These are phyloP conservation scores for Apamea crenata DNA, from an alignment of 2,888 invertebrate genomes.

Conservation along the genomic window DNA sequence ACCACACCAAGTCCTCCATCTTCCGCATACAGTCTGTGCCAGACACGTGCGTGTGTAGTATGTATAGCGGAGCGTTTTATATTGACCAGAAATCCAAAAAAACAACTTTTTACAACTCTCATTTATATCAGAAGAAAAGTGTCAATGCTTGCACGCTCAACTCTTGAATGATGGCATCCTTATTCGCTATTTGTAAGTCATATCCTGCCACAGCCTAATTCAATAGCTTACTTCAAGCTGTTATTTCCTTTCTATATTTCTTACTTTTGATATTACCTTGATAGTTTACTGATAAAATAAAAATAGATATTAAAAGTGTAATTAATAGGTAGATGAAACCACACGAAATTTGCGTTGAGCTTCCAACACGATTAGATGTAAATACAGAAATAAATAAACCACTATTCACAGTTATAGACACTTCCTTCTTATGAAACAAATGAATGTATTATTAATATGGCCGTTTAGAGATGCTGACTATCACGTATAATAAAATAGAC, in stretches of 20 bases:
- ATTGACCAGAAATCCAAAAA: not conserved
- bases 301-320: slow-evolving; percentile 73
- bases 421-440: slow-evolving; percentile 55
- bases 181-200: slow-evolving; percentile 5
- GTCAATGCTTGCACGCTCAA: not conserved
- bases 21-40: too few relatives aligned
- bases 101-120: not conserved
- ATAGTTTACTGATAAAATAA: slow-evolving; percentile 70
- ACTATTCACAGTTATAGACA: slow-evolving; percentile 64
- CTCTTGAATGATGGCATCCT: not conserved
- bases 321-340: slow-evolving; percentile 81
- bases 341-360: slow-evolving; percentile 90
- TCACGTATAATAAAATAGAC: not conserved
- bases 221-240: slow-evolving; percentile 41
- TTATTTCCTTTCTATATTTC: slow-evolving; percentile 20
- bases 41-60: not conserved
- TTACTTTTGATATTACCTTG: slow-evolving; percentile 48
- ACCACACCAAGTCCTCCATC: too few relatives aligned
- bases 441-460: slow-evolving; percentile 37
- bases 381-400: slow-evolving; percentile 83
- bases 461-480: slow-evolving; percentile 50
- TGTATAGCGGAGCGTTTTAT: not conserved
- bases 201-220: slow-evolving; percentile 33
- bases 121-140: not conserved
- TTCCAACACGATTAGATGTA: slow-evolving; percentile 91